Base-by-base conservation (phyloP, 2,113 vertebrate genomes). In the Saccopteryx bilineata region DNA sequence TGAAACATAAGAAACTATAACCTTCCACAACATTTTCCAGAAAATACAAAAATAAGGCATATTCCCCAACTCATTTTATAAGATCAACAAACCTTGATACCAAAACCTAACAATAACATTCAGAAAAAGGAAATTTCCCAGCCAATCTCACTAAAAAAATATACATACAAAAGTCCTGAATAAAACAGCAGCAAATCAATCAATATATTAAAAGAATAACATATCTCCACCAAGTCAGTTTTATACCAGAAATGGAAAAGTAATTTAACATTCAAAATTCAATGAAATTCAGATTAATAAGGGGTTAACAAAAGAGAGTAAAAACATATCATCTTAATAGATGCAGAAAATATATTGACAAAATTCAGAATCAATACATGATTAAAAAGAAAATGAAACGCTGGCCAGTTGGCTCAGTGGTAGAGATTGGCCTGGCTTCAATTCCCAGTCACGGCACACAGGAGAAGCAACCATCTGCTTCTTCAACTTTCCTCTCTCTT, bases 241-340 rank as follows among this genome's bases (percentile, higher is more conserved):
- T 93, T 93, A n/a, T 46, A 74, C 33, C 18, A 89, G 80, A 12
- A 94, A 76, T 69, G 18, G 52, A 7, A 65, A 81, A 48, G 69
- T 33, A 24, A 26, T 72, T 50, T 61, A 87, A 87, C 63, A 92
- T 39, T 61, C 54, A 79, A 85, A 91, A 54, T 84, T 91, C 54
- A 79, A 72, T 71, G 15, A 83, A 79, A 79, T 90, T 85, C 31
- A 71, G n/a, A 65, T 54, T 92, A 91, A 83, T 31, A 74, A 74
- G n/a, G 12, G 18, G 12, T 39, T 39, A 52, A 24, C 11, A 50
- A 58, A 60, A 31, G 56, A 69, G 12, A 31, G 13, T 24, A 74
- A 50, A 75, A 75, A 15, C 26, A 39, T 39, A 39, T 39, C 39
- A 39, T 39, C 48, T 58, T 18, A 80, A 48, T 28, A 69, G 52